These are phyloP conservation scores for Eudemis profundana DNA, from an alignment of 2,888 invertebrate genomes.

Conservation along the genomic window DNA sequence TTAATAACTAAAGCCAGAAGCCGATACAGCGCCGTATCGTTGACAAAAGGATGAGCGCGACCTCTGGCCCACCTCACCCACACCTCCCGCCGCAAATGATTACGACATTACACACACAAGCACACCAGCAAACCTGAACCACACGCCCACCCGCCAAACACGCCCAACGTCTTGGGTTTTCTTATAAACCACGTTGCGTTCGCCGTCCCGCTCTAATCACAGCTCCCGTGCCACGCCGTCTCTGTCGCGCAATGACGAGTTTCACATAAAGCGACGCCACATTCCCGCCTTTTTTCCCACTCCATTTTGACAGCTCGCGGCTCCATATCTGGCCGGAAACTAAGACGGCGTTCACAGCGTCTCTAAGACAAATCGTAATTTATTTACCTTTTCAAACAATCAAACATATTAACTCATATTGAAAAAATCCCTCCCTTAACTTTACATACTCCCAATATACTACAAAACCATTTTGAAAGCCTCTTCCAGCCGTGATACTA, in stretches of 20 bases:
- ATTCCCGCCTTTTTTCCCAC: slow-evolving; percentile 86
- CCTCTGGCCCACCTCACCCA: slow-evolving; percentile 60
- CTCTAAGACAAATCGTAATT: background rate
- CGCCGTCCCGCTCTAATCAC: slow-evolving; percentile 73
- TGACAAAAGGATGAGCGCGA: slow-evolving; percentile 83
- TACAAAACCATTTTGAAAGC: too few species aligned
- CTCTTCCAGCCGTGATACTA: too few species aligned
- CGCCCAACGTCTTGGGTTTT: slow-evolving; percentile 86
- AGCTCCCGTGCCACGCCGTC: slow-evolving; percentile 61
- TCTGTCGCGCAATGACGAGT: slow-evolving; percentile 82
- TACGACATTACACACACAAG: slow-evolving; percentile 61
- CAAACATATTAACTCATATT: too few species aligned
- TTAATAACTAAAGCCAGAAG: slow-evolving; percentile 81
- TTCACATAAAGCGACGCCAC: slow-evolving; percentile 85
- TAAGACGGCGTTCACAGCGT: slow-evolving; percentile 79
- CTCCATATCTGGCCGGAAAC: slow-evolving; percentile 83
- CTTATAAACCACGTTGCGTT: slow-evolving; percentile 85
- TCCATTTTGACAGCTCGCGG: slow-evolving; percentile 86
- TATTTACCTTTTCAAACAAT: too few species aligned
- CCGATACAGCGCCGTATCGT: slow-evolving; percentile 79
- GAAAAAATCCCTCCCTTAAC: too few species aligned
- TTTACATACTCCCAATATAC: too few species aligned
- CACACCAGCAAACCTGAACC: slow-evolving; percentile 60
- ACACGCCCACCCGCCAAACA: slow-evolving; percentile 85
- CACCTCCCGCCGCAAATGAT: slow-evolving; percentile 61